phyloP scores from a whole-genome alignment of 2,888 invertebrate genomes.

The Monoplex corrugatus region DNA sequence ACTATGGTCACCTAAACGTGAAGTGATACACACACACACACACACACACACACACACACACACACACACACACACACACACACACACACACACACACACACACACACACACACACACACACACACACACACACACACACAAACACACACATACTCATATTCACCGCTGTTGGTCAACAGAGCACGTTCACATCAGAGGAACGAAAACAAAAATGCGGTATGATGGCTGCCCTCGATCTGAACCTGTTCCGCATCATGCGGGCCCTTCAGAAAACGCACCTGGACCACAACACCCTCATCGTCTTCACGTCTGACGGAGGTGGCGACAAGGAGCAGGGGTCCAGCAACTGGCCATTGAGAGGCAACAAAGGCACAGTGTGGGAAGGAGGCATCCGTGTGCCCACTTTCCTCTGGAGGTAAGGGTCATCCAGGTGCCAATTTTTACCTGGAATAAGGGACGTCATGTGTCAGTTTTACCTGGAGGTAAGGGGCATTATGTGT shows the following conservation, averaged over 20 bases:
- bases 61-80: too few relatives aligned
- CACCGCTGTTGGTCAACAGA: too few relatives aligned
- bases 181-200: not conserved
- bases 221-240: slow-evolving; percentile 16
- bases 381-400: slow-evolving; percentile 87
- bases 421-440: too few relatives aligned
- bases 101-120: too few relatives aligned
- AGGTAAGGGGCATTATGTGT: not conserved
- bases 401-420: slow-evolving; percentile 77
- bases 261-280: not conserved
- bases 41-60: too few relatives aligned
- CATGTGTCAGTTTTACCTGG: not conserved
- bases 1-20: too few relatives aligned
- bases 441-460: not conserved
- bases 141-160: too few relatives aligned
- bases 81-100: too few relatives aligned
- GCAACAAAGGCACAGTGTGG: slow-evolving; percentile 90
- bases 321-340: slow-evolving; percentile 74
- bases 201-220: slow-evolving; percentile 84
- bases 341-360: slow-evolving; percentile 81
- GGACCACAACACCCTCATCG: slow-evolving; percentile 17
- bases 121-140: too few relatives aligned
- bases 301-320: slow-evolving; percentile 62
- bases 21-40: too few relatives aligned
- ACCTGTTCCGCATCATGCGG: not conserved